Percentiles rank a stretch among this genome's conserved stretches.
phyloP scores from a whole-genome alignment of 2,113 vertebrate genomes.

The Colius striatus region DNA sequence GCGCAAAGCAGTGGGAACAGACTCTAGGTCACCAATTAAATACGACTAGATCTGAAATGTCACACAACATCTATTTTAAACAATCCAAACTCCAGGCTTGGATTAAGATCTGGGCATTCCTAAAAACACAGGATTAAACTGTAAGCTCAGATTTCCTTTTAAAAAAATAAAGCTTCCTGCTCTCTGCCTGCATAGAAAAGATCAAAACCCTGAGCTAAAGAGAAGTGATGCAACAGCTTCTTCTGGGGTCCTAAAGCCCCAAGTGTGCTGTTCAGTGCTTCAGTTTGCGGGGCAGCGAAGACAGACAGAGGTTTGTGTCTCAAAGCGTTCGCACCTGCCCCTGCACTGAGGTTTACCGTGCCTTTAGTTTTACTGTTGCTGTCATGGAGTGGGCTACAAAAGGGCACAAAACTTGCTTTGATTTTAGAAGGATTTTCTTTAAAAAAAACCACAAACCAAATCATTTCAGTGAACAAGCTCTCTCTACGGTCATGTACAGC shows the following conservation, averaged over 20 bases:
- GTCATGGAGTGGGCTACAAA: background rate
- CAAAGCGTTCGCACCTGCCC: background rate
- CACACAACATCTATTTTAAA: constrained; percentile 56
- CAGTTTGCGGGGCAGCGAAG: background rate
- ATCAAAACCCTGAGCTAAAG: constrained; percentile 10
- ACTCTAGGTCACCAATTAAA: constrained; percentile 34
- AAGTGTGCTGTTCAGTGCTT: background rate
- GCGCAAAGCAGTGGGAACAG: background rate
- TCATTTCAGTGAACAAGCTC: background rate
- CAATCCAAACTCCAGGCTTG: constrained; percentile 28
- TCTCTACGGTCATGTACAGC: background rate
- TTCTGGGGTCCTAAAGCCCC: background rate
- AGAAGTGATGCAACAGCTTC: constrained; percentile 4
- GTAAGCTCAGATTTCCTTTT: constrained; percentile 58
- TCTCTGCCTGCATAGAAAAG: constrained; percentile 13
- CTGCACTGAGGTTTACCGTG: background rate
- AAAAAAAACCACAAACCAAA: background rate
- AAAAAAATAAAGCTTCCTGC: constrained; percentile 34
- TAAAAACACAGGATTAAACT: constrained; percentile 60
- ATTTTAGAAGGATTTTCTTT: background rate
- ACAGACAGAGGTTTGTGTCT: background rate
- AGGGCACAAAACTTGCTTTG: background rate
- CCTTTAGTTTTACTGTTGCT: background rate
- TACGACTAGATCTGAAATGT: constrained; percentile 33
- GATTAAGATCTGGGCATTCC: constrained; percentile 44